Percentiles rank a stretch among this genome's conserved stretches.
These are phyloP conservation scores for Rhabdophis nuchalis DNA, from an alignment of 2,797 vertebrate genomes.

Conservation along the genomic window DNA sequence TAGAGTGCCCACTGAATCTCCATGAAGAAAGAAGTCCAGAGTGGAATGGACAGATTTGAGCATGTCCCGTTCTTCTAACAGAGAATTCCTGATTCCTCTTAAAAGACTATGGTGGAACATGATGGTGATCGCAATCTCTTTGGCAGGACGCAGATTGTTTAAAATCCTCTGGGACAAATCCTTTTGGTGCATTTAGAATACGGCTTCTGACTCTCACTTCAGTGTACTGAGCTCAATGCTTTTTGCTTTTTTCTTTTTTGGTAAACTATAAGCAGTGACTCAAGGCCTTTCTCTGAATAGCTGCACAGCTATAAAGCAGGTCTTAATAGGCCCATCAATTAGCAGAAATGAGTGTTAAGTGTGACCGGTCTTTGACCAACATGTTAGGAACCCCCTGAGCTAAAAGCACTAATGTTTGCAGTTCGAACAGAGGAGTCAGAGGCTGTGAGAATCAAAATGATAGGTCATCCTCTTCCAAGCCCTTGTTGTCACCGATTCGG, in stretches of 20 bases:
- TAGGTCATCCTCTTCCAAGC: background rate
- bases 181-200: background rate
- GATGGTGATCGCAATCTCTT: background rate
- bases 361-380: slow-evolving; percentile 29
- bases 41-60: background rate
- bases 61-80: background rate
- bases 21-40: background rate
- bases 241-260: background rate
- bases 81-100: background rate
- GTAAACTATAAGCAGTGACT: slow-evolving; percentile 11
- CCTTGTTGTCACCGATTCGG: background rate
- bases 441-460: background rate
- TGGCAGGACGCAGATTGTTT: background rate
- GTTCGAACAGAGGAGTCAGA: slow-evolving; percentile 4
- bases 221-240: background rate
- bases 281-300: slow-evolving; percentile 14
- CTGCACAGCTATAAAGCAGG: slow-evolving; percentile 22
- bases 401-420: slow-evolving; percentile 29
- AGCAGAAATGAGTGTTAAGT: slow-evolving; percentile 35
- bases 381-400: slow-evolving; percentile 15
- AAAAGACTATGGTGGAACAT: background rate
- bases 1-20: background rate
- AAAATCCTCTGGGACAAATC: background rate
- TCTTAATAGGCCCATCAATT: slow-evolving; percentile 35
- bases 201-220: background rate